Base-by-base conservation (phyloP, 53 echinoderm and acorn worm genomes). In the Temnopleurus reevesii region DNA sequence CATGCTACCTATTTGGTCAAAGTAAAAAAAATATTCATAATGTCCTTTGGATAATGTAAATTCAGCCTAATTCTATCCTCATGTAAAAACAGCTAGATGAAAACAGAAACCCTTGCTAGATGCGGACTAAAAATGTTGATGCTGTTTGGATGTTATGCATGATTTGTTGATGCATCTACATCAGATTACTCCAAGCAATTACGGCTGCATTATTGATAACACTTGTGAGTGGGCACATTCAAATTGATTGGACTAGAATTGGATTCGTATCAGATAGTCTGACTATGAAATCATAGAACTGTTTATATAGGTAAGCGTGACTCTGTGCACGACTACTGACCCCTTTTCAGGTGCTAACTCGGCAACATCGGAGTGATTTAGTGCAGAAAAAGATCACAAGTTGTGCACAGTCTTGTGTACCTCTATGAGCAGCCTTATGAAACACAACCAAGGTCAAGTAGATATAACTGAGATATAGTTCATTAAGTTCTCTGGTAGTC, bases 51-150 rank as follows among this genome's bases (percentile, higher is more conserved):
- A 38, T 8, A 41, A 71, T 29, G n/a, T 13, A 71, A 71, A 71
- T 71, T 71, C 71, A 71, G 71, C 71, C 71, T 71, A 38, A 65
- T 65, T 65, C 65, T 34, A 34, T 34, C 65, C 65, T 35, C 21
- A 65, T 34, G 35, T 5, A n/a, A 17, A 31, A 71, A 71, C 19
- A 13, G 36, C 71, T 71, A 38, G 71, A n/a, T n/a, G n/a, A n/a
- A n/a, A n/a, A n/a, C n/a, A n/a, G n/a, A n/a, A n/a, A n/a, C n/a
- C n/a, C 36, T 38, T 71, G 38, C 41, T n/a, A 4, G 19, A n/a
- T 71, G 71, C 41, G 36, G 71, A 71, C 23, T 71, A 8, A 1
- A 41, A 41, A 41, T 23, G 41, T 71, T 71, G 41, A 19, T 12
- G 41, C 21, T 71, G 41, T 5, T 23, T 21, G 10, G 36, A 71